phyloP scores from a whole-genome alignment of 2,113 vertebrate genomes.

The Rhodinocichla rosea region DNA sequence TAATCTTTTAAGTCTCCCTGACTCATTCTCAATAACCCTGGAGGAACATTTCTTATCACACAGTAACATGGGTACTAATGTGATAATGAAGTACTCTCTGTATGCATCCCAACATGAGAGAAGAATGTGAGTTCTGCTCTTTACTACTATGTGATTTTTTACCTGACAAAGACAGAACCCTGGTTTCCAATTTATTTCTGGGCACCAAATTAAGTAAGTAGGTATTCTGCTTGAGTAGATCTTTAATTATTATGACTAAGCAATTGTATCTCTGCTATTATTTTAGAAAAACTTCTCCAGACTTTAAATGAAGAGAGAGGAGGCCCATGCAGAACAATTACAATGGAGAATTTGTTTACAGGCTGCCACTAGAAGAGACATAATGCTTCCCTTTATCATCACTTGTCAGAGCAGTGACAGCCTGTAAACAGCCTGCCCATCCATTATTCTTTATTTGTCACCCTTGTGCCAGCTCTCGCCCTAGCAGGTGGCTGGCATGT shows the following conservation, averaged over 20 bases:
- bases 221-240: neutral
- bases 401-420: slow-evolving; percentile 66
- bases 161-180: neutral
- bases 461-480: slow-evolving; percentile 46
- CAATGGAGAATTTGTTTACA: slow-evolving; percentile 60
- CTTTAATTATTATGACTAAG: neutral
- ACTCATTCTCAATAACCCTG: neutral
- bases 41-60: neutral
- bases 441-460: slow-evolving; percentile 63
- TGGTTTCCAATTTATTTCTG: neutral
- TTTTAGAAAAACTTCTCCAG: slow-evolving; percentile 13
- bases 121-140: neutral
- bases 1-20: neutral
- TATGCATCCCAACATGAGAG: neutral
- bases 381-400: slow-evolving; percentile 68
- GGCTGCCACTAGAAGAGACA: slow-evolving; percentile 35
- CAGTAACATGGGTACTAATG: neutral
- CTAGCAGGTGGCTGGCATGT: slow-evolving; percentile 68
- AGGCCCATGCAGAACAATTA: slow-evolving; percentile 50
- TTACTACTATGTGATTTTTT: neutral
- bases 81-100: neutral
- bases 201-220: neutral
- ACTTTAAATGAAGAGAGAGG: slow-evolving; percentile 62
- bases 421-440: slow-evolving; percentile 64
- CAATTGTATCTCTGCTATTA: neutral